Conservation (phyloP, 2,888 invertebrate genomes). For the Sinotaia quadrata region DNA sequence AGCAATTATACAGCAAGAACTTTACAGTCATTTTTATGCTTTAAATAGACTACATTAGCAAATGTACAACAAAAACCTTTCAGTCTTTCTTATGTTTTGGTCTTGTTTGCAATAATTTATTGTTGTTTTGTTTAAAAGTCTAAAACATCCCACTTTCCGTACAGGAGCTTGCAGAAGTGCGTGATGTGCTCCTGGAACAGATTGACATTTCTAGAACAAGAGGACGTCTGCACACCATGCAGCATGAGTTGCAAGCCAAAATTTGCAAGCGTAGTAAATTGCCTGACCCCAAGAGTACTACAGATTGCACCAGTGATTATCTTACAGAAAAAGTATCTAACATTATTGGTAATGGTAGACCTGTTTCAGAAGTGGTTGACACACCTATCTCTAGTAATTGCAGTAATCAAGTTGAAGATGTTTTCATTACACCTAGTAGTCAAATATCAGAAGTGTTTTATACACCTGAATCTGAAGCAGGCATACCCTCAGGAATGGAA, state of each 20-base stretch:
- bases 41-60: too few species aligned
- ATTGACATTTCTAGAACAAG: slow-evolving; percentile 46
- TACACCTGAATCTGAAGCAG: not conserved
- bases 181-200: slow-evolving; percentile 58
- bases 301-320: too few species aligned
- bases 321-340: too few species aligned
- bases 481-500: not conserved
- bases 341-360: not conserved
- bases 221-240: slow-evolving; percentile 44
- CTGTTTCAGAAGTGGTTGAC: not conserved
- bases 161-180: slow-evolving; percentile 61
- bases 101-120: too few species aligned
- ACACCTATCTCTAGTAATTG: not conserved
- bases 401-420: not conserved
- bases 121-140: too few species aligned
- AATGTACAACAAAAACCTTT: too few species aligned
- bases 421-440: not conserved
- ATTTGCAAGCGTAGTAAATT: slow-evolving; percentile 10
- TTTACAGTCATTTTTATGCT: too few species aligned
- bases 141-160: too few species aligned
- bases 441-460: not conserved
- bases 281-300: not conserved
- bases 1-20: too few species aligned
- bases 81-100: too few species aligned
- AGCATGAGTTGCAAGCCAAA: slow-evolving; percentile 43